phyloP scores from a whole-genome alignment of 2,113 vertebrate genomes.

The Poeciliopsis turrubarensis region DNA sequence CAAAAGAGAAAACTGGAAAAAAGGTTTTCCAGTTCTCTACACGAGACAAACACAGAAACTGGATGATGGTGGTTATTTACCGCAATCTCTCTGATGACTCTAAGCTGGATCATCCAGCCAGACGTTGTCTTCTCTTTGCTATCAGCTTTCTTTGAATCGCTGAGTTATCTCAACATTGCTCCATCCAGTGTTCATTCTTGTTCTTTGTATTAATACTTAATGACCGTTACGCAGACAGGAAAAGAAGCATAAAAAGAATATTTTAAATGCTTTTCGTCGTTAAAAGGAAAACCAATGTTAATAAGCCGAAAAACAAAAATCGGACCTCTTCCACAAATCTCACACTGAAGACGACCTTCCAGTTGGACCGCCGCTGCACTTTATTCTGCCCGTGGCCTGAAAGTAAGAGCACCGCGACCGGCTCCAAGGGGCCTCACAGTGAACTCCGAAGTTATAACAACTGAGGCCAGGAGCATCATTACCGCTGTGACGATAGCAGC shows the following conservation, averaged over 20 bases:
- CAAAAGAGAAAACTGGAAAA: not conserved
- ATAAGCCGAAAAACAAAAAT: not conserved
- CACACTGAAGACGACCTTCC: not conserved
- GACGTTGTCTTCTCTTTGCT: not conserved
- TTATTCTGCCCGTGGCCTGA: conserved; percentile 13
- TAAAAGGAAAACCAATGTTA: not conserved
- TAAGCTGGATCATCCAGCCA: not conserved
- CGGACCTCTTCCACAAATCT: not conserved
- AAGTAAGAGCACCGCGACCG: conserved; percentile 29
- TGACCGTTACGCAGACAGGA: not conserved
- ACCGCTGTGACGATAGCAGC: conserved; percentile 45
- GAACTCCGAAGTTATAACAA: conserved; percentile 40
- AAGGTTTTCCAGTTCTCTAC: not conserved
- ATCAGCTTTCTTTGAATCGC: not conserved
- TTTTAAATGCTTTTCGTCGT: not conserved
- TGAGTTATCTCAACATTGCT: not conserved
- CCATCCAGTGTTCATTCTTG: not conserved
- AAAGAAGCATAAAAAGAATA: not conserved
- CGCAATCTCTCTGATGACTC: not conserved
- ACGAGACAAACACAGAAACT: not conserved
- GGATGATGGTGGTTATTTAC: not conserved
- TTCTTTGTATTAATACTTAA: not conserved
- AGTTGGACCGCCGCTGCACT: not conserved
- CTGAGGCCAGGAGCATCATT: conserved; percentile 58
- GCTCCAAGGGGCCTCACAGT: conserved; percentile 18